These are phyloP conservation scores for Latrodectus hesperus DNA, from an alignment of 2,888 invertebrate species.

Conservation along the genomic window DNA sequence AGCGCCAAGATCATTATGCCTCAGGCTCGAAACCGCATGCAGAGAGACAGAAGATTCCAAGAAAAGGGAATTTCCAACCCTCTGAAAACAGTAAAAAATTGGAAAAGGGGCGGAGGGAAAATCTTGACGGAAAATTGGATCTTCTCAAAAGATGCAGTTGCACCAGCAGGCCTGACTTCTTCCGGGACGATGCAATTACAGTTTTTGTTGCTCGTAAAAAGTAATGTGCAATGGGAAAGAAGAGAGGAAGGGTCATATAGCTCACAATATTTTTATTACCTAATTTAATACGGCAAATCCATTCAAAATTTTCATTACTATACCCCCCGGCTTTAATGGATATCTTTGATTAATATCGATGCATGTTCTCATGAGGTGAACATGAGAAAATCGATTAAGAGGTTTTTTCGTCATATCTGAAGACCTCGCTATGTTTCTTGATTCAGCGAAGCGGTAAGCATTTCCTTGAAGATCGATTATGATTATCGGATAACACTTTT, in stretches of 20 bases:
- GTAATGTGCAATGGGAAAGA: not conserved
- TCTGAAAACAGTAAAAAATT: not conserved
- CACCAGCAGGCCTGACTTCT: constrained; percentile 1
- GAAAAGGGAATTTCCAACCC: constrained; percentile 3
- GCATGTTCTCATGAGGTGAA: not conserved
- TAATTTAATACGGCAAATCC: constrained; percentile 27
- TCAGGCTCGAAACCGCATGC: constrained; percentile 10
- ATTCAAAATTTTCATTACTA: constrained; percentile 37
- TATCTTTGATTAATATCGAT: constrained; percentile 7
- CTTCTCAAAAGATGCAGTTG: not conserved
- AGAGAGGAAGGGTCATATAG: not conserved
- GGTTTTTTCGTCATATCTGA: not conserved
- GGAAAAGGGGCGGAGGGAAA: constrained; percentile 5
- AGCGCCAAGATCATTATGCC: constrained; percentile 39
- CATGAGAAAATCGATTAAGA: not conserved
- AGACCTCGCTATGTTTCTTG: no score
- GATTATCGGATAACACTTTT: not conserved
- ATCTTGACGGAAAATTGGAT: constrained; percentile 34
- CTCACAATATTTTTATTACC: constrained; percentile 11
- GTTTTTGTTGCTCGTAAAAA: constrained; percentile 51
- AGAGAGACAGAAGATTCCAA: constrained; percentile 2
- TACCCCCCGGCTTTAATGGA: constrained; percentile 5
- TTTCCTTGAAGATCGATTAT: not conserved
- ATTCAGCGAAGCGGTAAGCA: not conserved
- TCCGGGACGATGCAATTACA: constrained; percentile 29